Base-by-base conservation (phyloP, 2,888 invertebrate genomes). In the Troides aeacus region DNA sequence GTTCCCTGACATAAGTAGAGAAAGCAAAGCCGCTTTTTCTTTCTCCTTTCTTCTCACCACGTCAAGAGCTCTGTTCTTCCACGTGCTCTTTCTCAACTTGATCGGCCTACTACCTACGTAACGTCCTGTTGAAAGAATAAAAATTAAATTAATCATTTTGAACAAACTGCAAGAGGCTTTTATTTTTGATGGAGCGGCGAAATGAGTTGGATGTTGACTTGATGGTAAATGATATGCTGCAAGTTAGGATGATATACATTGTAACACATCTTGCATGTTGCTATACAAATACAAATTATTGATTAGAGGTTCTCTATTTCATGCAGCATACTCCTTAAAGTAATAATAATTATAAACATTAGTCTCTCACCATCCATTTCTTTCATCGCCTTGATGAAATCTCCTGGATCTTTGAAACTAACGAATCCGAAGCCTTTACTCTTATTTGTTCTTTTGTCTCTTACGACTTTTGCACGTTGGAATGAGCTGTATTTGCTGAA, bases 351-450 rank as follows among this genome's bases (percentile, higher is more conserved):
- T 18, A 18, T 30, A 57, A 46, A 42, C 39, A 10, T 62, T 21
- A 21, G 23, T 94, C 66, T 17, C 79, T 94, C 84, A 97, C 98
- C 99, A 87, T 99, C 99, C 97, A 99, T 98, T 93, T 99, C 99
- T 83, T 99, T 97, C 97, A 99, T 99, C 12, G 99, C 99, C 79
- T 97, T 96, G 67, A 98, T 98, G 83, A 99, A 99, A 87, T 99
- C 99, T 50, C 97, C 96, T 0, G 99, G 99, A 87, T 99, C 99
- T 80, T 97, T 98, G 86, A 99, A 99, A 81, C 99, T 99, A 74
- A 99, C 98, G 87, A 99, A 99, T 0, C 99, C 99, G 86, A 98
- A 99, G 0, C 99, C 99, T 92, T 99, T 99, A 74, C 98, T 99
- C 87, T 99, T 99, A 83, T 99, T 99, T 0, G 98, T 98, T 56